Percentiles rank a stretch among this genome's conserved stretches.
These are phyloP conservation scores for Gavialis gangeticus DNA, from an alignment of 2,113 vertebrate species.

Conservation along the genomic window DNA sequence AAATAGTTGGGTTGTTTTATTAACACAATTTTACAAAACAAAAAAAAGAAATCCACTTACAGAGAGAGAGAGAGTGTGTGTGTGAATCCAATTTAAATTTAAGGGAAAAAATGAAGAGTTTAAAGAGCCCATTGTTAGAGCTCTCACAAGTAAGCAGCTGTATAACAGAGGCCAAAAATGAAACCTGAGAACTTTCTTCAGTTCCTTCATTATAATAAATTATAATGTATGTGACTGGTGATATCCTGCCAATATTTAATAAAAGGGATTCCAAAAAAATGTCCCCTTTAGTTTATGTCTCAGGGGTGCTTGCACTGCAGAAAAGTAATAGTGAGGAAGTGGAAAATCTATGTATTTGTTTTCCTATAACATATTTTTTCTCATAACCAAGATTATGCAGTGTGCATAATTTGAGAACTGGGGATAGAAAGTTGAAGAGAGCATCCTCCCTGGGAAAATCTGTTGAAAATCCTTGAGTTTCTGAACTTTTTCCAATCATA, in stretches of 20 bases:
- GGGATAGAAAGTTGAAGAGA: not conserved
- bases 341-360: not conserved
- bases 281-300: not conserved
- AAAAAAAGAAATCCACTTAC: too few relatives aligned
- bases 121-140: constrained; percentile 1
- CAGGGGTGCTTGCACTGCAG: not conserved
- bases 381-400: constrained; percentile 2
- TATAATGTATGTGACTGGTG: not conserved
- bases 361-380: not conserved
- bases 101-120: constrained; percentile 1
- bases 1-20: not conserved
- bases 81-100: not conserved
- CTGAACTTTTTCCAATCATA: not conserved
- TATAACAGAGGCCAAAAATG: constrained; percentile 15
- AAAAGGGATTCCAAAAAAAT: not conserved
- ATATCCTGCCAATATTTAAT: not conserved
- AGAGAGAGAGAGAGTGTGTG: not conserved
- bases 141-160: constrained; percentile 17
- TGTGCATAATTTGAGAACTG: not conserved
- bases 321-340: not conserved
- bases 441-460: constrained; percentile 52
- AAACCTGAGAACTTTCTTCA: not conserved
- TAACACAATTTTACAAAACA: not conserved
- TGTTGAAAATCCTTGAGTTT: not conserved
- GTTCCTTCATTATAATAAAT: not conserved